Conservation (phyloP, 64 coral and sea anemone species). For the Stylophora pistillata region DNA sequence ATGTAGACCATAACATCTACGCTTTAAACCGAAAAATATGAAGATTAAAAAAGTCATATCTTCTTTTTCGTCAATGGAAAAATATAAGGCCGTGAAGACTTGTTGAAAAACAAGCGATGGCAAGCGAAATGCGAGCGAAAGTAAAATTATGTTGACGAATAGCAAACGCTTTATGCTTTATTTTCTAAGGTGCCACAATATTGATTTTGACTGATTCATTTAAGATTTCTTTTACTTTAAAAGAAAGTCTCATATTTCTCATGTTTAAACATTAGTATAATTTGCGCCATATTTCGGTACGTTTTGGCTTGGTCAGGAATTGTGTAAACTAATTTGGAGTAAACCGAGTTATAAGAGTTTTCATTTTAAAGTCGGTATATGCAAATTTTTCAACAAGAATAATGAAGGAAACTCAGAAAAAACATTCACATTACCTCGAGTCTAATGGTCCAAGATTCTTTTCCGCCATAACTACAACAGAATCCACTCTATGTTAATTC, state of each 20-base stretch:
- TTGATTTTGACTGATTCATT: constrained; percentile 4
- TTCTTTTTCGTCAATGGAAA: neutral
- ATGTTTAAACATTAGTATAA: constrained; percentile 1
- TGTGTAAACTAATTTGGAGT: constrained; percentile 16
- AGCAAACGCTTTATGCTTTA: neutral
- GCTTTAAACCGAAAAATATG: neutral
- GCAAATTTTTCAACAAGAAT: neutral
- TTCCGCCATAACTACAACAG: neutral
- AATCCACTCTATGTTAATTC: neutral
- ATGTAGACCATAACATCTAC: neutral
- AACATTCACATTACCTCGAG: constrained; percentile 12
- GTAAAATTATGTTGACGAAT: neutral
- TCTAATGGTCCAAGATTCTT: neutral
- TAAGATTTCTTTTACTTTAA: constrained; percentile 3
- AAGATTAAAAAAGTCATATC: neutral
- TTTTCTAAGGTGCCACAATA: neutral
- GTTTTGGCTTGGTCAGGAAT: neutral
- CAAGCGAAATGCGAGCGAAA: neutral
- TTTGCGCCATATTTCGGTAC: neutral
- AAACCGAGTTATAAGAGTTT: neutral
- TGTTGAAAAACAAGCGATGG: neutral
- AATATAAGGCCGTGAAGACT: neutral
- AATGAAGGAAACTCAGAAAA: neutral
- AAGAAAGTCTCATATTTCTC: neutral
- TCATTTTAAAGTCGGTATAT: neutral